Conservation (phyloP, 2,797 vertebrate genomes). For the Falco rusticolus region DNA sequence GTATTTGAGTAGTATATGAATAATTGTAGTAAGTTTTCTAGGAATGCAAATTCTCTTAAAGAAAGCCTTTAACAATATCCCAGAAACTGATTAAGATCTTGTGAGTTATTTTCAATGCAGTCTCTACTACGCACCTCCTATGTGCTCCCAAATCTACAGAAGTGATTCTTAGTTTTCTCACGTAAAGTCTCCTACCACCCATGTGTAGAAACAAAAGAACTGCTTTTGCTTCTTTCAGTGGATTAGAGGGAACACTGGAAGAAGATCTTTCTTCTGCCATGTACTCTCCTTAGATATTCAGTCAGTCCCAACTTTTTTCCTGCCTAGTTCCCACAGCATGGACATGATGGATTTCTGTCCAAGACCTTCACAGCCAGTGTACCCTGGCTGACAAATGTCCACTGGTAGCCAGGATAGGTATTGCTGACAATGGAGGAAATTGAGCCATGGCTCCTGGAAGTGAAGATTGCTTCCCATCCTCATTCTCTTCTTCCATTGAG, state of each 20-base stretch:
- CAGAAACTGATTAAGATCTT: neutral
- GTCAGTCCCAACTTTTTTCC: neutral
- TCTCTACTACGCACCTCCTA: neutral
- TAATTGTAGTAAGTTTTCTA: neutral
- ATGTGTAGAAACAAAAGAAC: neutral
- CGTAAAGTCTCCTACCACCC: neutral
- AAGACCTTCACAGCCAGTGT: neutral
- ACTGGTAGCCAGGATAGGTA: neutral
- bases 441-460: neutral
- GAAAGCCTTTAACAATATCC: neutral
- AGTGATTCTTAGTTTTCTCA: neutral
- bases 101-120: neutral
- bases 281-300: neutral
- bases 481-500: neutral
- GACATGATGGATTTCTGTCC: neutral
- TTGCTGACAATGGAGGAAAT: neutral
- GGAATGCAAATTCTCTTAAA: neutral
- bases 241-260: neutral
- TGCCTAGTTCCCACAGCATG: neutral
- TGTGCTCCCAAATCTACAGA: neutral
- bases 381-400: rapidly evolving
- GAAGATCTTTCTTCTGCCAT: neutral
- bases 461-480: neutral
- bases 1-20: neutral
- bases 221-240: neutral